phyloP scores from a whole-genome alignment of 2,888 invertebrate genomes.

The Harpalus rufipes region DNA sequence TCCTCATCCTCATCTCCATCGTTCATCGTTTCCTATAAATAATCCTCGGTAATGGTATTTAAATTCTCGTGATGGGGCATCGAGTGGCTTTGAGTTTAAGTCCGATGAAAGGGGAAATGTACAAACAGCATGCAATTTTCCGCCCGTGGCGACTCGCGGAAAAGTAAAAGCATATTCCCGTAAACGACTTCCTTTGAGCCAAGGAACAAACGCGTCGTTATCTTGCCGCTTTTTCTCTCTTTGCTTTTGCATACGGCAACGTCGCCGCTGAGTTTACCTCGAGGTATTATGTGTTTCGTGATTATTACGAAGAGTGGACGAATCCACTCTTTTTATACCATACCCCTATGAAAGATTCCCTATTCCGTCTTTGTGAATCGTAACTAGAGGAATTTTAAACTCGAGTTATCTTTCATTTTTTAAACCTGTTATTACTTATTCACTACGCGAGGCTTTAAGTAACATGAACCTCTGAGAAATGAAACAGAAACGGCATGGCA shows the following conservation, averaged over 20 bases:
- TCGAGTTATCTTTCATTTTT: slow-evolving; percentile 49
- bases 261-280: background rate
- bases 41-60: slow-evolving; percentile 1
- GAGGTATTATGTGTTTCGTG: slow-evolving; percentile 51
- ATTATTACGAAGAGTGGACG: slow-evolving; percentile 47
- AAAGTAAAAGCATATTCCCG: slow-evolving; percentile 61
- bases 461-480: background rate
- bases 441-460: background rate
- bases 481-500: background rate
- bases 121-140: slow-evolving; percentile 52
- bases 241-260: slow-evolving; percentile 43
- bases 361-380: slow-evolving; percentile 42
- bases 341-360: slow-evolving; percentile 7
- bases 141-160: slow-evolving; percentile 36
- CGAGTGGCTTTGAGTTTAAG: background rate
- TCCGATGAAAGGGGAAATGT: slow-evolving; percentile 38
- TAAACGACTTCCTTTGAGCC: slow-evolving; percentile 61
- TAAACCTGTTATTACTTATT: slow-evolving; percentile 38
- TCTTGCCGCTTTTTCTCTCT: slow-evolving; percentile 59
- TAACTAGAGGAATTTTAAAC: slow-evolving; percentile 28
- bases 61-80: background rate
- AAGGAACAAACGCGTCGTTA: slow-evolving; percentile 64
- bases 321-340: slow-evolving; percentile 33
- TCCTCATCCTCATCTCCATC: no score
- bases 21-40: background rate